Conservation (phyloP, 2,113 vertebrate genomes). For the Orientallactaga bullata region DNA sequence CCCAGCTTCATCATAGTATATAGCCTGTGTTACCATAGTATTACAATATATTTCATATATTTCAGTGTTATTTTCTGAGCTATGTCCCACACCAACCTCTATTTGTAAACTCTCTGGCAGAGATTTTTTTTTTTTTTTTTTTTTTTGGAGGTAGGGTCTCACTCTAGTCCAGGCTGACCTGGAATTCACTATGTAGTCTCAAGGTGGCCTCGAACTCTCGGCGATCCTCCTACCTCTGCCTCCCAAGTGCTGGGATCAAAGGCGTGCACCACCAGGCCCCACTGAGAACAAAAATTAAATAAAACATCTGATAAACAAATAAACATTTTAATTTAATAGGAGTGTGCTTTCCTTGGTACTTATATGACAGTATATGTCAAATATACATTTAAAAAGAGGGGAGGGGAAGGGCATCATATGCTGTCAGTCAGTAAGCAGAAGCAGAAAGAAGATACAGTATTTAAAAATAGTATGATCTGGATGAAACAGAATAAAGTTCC, state of each 20-base stretch:
- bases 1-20: neutral
- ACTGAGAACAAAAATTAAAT: neutral
- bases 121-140: too few species aligned
- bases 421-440: neutral
- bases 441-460: neutral
- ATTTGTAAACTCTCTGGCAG: neutral
- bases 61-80: neutral
- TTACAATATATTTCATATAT: neutral
- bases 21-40: neutral
- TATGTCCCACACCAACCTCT: neutral
- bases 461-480: neutral
- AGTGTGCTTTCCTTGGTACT: neutral
- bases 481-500: neutral
- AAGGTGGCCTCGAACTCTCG: too few species aligned
- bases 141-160: too few species aligned
- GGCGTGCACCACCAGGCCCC: too few species aligned
- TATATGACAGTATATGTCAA: neutral
- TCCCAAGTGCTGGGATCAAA: too few species aligned
- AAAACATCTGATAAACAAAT: neutral
- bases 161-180: too few species aligned
- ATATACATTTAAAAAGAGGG: neutral
- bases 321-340: neutral
- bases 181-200: too few species aligned
- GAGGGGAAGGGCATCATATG: neutral
- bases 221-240: too few species aligned